Base-by-base conservation (phyloP, 2,888 invertebrate genomes). In the Macrophya annulata region DNA sequence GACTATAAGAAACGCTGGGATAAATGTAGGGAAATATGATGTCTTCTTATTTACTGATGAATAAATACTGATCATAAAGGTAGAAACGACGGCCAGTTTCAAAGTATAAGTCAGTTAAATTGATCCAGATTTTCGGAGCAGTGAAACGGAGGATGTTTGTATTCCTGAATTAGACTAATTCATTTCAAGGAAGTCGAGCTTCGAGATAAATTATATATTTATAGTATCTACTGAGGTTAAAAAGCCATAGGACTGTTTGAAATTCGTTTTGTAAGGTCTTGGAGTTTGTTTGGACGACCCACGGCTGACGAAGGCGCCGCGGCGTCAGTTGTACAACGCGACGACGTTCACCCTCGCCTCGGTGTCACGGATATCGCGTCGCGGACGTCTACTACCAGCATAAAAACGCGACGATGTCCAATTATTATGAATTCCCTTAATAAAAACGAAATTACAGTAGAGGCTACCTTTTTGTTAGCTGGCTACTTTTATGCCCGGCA, bases 371-470 rank as follows among this genome's bases (percentile, higher is more conserved):
- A 37, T 37, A 31, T 59, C 65, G 45, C 65, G 51, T 40, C 37
- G 81, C 62, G 43, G 81, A 43, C 68, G 68, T 83, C 81, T 68
- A 68, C 83, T 71, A 71, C 65, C 68, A 83, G 83, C 83, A 83
- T 83, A 68, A 83, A 83, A 83, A 83, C 83, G 83, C 83, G 83
- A 48, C 68, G 83, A 83, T 83, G 68, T 48, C 51, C 83, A 83
- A 83, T 83, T 83, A 83, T 68, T 83, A 83, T 83, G 83, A 83
- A 83, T 71, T 51, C 68, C 83, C 8, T 83, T 83, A 65, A 83
- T 83, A 83, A 65, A 83, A 83, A 83, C 48, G 83, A 48, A 68
- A 83, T 71, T 65, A 83, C 83, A 71, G 31, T 43, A 48, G 31
- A 81, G 62, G 68, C 68, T 45, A 68, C 68, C 68, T 82, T 82